Conservation (phyloP, 2,113 vertebrate species). For the Nibea albiflora region DNA sequence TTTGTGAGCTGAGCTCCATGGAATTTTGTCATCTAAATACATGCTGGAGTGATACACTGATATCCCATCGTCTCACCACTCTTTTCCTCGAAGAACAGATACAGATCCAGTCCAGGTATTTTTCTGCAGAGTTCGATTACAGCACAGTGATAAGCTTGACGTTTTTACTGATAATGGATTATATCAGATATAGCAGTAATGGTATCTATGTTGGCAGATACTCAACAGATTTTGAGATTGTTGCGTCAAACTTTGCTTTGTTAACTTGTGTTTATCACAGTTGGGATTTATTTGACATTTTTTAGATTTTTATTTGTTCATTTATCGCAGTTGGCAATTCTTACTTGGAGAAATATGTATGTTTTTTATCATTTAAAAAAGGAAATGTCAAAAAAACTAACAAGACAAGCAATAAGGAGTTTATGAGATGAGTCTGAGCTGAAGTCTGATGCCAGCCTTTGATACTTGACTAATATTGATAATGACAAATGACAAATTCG, state of each 20-base stretch:
- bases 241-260: no score
- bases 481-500: background rate
- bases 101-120: background rate
- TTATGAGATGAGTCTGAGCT: no score
- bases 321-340: no score
- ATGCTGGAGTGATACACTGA: background rate
- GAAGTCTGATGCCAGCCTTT: background rate
- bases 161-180: background rate
- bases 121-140: no score
- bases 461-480: background rate
- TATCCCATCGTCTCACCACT: no score
- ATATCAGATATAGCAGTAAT: background rate
- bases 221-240: background rate
- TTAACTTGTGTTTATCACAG: no score
- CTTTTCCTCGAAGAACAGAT: background rate
- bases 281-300: no score
- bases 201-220: background rate
- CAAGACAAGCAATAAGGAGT: no score
- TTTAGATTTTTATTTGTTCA: no score
- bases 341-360: no score
- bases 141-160: background rate
- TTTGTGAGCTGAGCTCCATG: background rate
- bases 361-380: no score
- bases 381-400: background rate
- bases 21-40: background rate